Base-by-base conservation (phyloP, 1,140 invertebrate species). In the Yoshiicerus persimilis region DNA sequence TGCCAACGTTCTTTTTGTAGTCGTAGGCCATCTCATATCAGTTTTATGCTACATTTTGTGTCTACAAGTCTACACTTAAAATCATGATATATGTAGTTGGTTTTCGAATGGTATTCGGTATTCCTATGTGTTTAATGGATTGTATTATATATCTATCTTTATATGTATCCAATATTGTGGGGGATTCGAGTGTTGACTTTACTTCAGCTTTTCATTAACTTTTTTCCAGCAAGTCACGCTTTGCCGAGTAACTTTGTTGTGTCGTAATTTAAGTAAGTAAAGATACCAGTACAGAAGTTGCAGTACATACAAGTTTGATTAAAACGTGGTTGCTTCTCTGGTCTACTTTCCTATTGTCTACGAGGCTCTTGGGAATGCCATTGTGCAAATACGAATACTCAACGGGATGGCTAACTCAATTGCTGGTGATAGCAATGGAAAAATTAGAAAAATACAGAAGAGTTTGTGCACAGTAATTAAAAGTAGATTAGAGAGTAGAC, bases 241-340 rank as follows among this genome's bases (percentile, higher is more conserved):
- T 80, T 80, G 27, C 32, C 32, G 75, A 80, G 30, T 38, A 80
- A 80, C 75, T 80, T 80, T 38, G 75, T 80, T 80, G 75, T 80
- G 75, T 80, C 75, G 75, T 80, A 80, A 80, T 80, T 80, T 36
- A 80, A 80, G 75, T 80, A 38, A 80, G 75, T 80, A 80, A 11
- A 11, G 25, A 25, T 11, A 47, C 16, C 23, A 13, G 41, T 47
- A 56, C 16, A n/a, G 47, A n/a, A 56, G 47, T 20, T 56, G 16
- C 47, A n/a, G 16, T 56, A 56, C 41, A n/a, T 80, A 80, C 34
- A 20, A 38, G 75, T 80, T 80, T 80, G 75, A 80, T 80, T 80
- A 80, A 80, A 80, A 80, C 30, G 75, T 23, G 75, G 75, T 80
- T 80, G 75, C 16, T 32, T 70, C 66, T 70, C 64, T 70, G 23